Conservation (phyloP, 1,140 invertebrate genomes). For the Dreissena rostriformis region DNA sequence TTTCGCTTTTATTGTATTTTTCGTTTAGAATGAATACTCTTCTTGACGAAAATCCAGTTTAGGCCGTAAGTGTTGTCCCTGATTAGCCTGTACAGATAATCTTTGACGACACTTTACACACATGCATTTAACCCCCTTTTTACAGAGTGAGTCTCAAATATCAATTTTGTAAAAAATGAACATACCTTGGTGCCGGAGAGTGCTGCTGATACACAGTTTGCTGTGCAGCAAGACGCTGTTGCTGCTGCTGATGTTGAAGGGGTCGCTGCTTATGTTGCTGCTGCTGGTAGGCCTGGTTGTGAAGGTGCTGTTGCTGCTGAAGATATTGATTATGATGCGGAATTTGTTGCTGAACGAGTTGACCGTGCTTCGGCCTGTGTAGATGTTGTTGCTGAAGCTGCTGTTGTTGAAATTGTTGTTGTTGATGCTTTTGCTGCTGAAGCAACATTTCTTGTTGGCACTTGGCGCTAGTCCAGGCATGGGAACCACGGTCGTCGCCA, state of each 20-base stretch:
- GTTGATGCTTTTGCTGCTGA: conserved; percentile 11
- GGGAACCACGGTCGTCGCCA: conserved; percentile 31
- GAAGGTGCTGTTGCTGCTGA: conserved; percentile 14
- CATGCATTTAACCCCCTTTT: too few species aligned
- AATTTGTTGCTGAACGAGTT: background rate
- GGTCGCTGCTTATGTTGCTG: background rate
- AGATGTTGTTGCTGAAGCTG: conserved; percentile 4
- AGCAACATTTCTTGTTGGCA: background rate
- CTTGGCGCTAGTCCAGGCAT: background rate
- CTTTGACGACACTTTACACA: too few species aligned
- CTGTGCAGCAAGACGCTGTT: background rate
- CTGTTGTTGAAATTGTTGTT: too few species aligned
- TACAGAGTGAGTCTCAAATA: too few species aligned
- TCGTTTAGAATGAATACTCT: too few species aligned
- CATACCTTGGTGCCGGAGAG: background rate
- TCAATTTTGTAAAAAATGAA: background rate
- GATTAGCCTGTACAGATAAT: too few species aligned
- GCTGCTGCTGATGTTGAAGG: conserved; percentile 25
- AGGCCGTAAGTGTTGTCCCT: too few species aligned
- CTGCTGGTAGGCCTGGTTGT: background rate
- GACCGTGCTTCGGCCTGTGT: background rate
- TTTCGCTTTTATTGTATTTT: too few species aligned
- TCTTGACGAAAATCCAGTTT: too few species aligned
- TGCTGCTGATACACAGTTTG: background rate
- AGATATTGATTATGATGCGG: too few species aligned